These are phyloP conservation scores for Atta cephalotes DNA, from an alignment of 1,140 invertebrate species.

Conservation along the genomic window DNA sequence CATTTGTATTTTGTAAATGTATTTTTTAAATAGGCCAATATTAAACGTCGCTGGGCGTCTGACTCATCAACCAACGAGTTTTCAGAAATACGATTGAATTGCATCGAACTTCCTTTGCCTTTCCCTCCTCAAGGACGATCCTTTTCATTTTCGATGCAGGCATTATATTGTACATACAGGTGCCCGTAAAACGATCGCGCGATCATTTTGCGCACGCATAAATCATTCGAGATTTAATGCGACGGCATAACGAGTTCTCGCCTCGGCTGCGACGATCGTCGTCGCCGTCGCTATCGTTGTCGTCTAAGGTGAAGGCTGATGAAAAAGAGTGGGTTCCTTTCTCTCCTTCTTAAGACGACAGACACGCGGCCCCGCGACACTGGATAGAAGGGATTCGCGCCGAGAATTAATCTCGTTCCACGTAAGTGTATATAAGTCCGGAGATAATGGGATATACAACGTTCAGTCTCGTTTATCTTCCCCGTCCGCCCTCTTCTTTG, in stretches of 20 bases:
- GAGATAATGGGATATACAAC: conserved; percentile 56
- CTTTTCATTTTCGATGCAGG: conserved; percentile 61
- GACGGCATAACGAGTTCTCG: conserved; percentile 70
- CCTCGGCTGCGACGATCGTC: conserved; percentile 39
- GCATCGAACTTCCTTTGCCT: conserved; percentile 73
- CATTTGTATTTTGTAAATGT: no score
- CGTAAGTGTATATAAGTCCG: conserved; percentile 26
- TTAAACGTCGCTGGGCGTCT: neutral
- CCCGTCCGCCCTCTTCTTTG: neutral
- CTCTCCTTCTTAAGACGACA: conserved; percentile 69
- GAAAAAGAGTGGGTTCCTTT: conserved; percentile 70
- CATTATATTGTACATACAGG: conserved; percentile 69
- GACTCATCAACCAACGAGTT: conserved; percentile 36
- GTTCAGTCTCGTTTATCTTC: conserved; percentile 19
- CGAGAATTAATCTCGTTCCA: conserved; percentile 54
- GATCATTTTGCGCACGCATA: conserved; percentile 60
- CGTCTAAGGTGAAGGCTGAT: conserved; percentile 60
- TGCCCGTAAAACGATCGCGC: conserved; percentile 34
- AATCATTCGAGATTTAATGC: conserved; percentile 70
- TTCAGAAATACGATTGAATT: conserved; percentile 60
- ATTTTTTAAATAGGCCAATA: neutral
- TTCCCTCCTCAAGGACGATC: conserved; percentile 76
- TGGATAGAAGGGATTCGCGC: conserved; percentile 35
- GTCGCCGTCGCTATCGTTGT: conserved; percentile 40
- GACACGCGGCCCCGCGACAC: conserved; percentile 29